Base-by-base conservation (phyloP, 2,888 invertebrate species). In the Callyntrura guangdongensis region DNA sequence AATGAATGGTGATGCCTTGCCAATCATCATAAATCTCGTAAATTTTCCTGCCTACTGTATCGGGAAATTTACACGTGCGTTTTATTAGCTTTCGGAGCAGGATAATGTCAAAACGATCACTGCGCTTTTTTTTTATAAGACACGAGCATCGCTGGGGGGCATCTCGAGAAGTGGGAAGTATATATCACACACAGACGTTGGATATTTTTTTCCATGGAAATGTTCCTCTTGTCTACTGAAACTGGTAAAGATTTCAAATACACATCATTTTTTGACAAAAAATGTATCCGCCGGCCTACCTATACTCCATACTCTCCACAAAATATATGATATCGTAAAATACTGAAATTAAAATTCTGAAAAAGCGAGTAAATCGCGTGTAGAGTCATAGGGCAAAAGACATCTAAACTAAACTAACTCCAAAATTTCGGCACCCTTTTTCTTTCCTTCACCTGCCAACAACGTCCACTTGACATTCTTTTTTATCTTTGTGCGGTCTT, bases 381-480 rank as follows among this genome's bases (percentile, higher is more conserved):
- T 49, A 17, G 14, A 36, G 36, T 36, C 36, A 9, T 22, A 74
- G 74, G 49, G 74, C 22, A 74, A 69, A 72, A 74, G 74, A 49
- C 69, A 74, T 74, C 74, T 49, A 74, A 61, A 72, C 47, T 45
- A 74, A 74, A 74, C 47, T 22, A 74, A 22, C 74, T 74, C 12
- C 74, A 20, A 74, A 74, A 74, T 74, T 74, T 49, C 74, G 0
- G 74, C 74, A 49, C 74, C 74, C 74, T 74, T 49, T 69, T 67
- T 69, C 17, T 27, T 17, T 72, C 20, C 17, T 20, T 72, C 72
- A 36, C 36, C 36, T 74, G 74, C 74, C 74, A 74, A 49, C 47
- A 49, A 74, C 47, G 74, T 74, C 74, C 74, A 74, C 74, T 74
- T 74, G 74, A 74, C 20, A n/a, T 74, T 74, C 47, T 74, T 74